Conservation (phyloP, 2,797 vertebrate species). For the Choloepus didactylus region DNA sequence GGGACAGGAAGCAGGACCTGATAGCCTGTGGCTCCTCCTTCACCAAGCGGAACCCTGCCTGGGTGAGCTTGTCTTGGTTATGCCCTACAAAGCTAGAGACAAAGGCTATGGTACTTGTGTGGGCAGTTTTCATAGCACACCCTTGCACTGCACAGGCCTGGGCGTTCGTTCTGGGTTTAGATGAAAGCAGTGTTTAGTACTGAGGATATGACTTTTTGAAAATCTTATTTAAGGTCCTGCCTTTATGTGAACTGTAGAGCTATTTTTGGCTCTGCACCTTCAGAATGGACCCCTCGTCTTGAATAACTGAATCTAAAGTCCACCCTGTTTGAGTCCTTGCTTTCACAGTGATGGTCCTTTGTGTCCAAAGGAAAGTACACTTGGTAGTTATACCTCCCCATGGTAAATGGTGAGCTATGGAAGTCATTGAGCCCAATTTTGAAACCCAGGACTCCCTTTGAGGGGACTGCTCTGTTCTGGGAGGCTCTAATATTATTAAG, state of each 20-base stretch:
- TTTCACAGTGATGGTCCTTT: neutral
- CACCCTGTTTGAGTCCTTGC: neutral
- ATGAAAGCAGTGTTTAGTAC: neutral
- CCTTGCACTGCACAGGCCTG: neutral
- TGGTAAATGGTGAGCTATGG: neutral
- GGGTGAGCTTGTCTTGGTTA: neutral
- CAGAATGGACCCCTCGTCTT: neutral
- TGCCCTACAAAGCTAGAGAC: slow-evolving; percentile 17
- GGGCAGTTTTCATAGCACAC: neutral
- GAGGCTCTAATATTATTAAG: neutral
- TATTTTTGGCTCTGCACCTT: neutral
- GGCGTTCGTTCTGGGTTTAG: neutral
- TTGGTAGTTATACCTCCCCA: neutral
- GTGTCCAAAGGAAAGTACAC: neutral
- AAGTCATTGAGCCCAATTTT: neutral
- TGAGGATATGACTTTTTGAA: slow-evolving; percentile 28
- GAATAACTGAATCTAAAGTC: neutral
- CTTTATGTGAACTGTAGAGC: neutral
- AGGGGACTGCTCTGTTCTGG: neutral
- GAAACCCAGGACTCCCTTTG: neutral
- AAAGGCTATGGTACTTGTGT: neutral
- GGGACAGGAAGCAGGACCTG: neutral
- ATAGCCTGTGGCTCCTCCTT: neutral
- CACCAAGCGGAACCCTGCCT: neutral
- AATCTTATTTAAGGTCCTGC: slow-evolving; percentile 57